phyloP scores from a whole-genome alignment of 2,113 vertebrate genomes.

The Morone chrysops region DNA sequence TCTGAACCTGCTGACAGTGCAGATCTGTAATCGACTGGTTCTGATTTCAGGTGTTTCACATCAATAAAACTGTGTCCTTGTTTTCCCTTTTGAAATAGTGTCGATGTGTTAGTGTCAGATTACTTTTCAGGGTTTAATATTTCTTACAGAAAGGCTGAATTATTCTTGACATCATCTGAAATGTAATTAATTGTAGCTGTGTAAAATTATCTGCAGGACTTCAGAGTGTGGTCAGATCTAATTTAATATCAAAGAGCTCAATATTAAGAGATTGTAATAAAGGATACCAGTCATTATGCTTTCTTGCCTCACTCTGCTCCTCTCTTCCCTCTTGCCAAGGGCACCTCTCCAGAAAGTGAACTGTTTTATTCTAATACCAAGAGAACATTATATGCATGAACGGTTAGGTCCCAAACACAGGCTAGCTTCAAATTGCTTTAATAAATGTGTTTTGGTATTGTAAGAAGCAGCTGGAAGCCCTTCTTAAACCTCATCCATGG shows the following conservation, averaged over 20 bases:
- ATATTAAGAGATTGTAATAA: slow-evolving; percentile 30
- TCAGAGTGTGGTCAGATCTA: slow-evolving; percentile 27
- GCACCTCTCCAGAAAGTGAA: slow-evolving; percentile 39
- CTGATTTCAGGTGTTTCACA: slow-evolving; percentile 25
- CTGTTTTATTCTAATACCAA: slow-evolving; percentile 38
- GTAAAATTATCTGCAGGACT: slow-evolving; percentile 34
- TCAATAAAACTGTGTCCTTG: not conserved
- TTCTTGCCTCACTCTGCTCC: slow-evolving; percentile 40
- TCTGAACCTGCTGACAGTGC: not conserved
- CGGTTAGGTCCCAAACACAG: slow-evolving; percentile 34
- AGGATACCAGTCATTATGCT: slow-evolving; percentile 44
- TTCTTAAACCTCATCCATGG: slow-evolving; percentile 21
- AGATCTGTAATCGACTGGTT: not conserved
- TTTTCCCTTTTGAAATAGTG: slow-evolving; percentile 7
- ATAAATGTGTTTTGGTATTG: slow-evolving; percentile 34
- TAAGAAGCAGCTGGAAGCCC: slow-evolving; percentile 45
- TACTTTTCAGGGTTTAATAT: slow-evolving; percentile 1
- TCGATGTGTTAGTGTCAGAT: slow-evolving; percentile 7
- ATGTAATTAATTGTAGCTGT: slow-evolving; percentile 38
- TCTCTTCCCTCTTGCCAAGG: slow-evolving; percentile 36
- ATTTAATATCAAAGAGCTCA: slow-evolving; percentile 50
- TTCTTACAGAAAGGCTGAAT: slow-evolving; percentile 26
- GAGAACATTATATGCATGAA: slow-evolving; percentile 60
- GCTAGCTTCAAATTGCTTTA: slow-evolving; percentile 46
- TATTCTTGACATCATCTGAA: slow-evolving; percentile 29